A percentile compares a stretch with the other conserved stretches of the same genome.
Evolutionary conservation across 2,797 vertebrate species (phyloP).

Genomic region (Delichon dasypus): DNA sequence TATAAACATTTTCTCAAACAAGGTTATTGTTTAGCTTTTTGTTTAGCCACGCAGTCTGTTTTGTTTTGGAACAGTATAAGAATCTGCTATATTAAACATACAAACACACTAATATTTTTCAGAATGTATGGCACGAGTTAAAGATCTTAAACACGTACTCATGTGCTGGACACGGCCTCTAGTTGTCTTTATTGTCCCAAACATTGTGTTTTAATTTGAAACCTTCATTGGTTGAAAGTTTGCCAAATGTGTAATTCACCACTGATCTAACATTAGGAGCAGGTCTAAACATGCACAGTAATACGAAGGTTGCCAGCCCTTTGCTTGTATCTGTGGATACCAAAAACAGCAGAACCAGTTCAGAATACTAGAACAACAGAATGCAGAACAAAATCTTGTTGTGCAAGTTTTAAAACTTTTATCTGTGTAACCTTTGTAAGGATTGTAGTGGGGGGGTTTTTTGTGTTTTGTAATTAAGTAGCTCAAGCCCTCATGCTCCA

Average conservation of each 20-base stretch:
- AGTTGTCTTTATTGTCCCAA: slow-evolving; percentile 74
- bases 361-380: slow-evolving; percentile 77
- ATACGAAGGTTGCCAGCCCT: slow-evolving; percentile 85
- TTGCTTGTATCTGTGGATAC: slow-evolving; percentile 97
- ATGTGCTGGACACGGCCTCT: slow-evolving; percentile 72
- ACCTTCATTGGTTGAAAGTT: slow-evolving; percentile 79
- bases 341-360: slow-evolving; percentile 97
- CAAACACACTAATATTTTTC: slow-evolving; percentile 9
- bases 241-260: slow-evolving; percentile 84
- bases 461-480: slow-evolving; percentile 53
- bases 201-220: slow-evolving; percentile 75
- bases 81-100: neutral
- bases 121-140: slow-evolving; percentile 18
- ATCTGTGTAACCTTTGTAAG: slow-evolving; percentile 76
- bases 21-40: neutral
- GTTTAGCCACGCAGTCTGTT: neutral
- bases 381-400: slow-evolving; percentile 80
- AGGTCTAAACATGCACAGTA: slow-evolving; percentile 91
- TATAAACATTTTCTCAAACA: neutral
- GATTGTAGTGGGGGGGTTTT: slow-evolving; percentile 44
- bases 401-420: slow-evolving; percentile 91
- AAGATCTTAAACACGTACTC: slow-evolving; percentile 52
- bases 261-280: slow-evolving; percentile 86
- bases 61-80: neutral
- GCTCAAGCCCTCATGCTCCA: slow-evolving; percentile 26